Base-by-base conservation (phyloP, 2,888 invertebrate species). In the Cephalotes varians region DNA sequence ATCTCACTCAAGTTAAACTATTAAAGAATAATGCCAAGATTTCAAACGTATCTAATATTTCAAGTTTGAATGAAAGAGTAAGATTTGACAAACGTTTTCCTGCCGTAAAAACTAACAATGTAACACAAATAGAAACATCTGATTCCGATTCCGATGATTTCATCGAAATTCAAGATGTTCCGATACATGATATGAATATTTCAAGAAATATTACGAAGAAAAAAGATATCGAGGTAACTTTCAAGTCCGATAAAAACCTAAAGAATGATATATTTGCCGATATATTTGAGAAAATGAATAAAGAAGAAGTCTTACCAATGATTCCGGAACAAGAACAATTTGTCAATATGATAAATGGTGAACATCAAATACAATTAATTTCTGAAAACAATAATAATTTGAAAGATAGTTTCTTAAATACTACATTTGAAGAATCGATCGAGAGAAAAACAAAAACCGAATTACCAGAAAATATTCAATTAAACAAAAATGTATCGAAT, bases 181-280 rank as follows among this genome's bases (percentile, higher is more conserved):
- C 91, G 15, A 85, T 90, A 79, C 85, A 91, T 6, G 81, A 87
- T 28, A 40, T 69, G 2, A 49, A 44, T 28, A 31, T 21, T 28
- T 44, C 18, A 21, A 85, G 77, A 58, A 81, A 74, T 69, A 83
- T 25, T 51, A 7, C 21, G 40, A 86, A 87, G 3, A 90, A 87
- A 40, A 58, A 82, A 71, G 44, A 62, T 51, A 89, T 95, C 49
- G 93, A 95, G 93, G 95, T 95, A 87, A 91, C 94, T 18, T 93
- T 95, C n/a, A 93, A 94, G 81, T 90, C 93, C 44, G 90, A 91
- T 82, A 88, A 93, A 76, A 89, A 88, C 51, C 62, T 91, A 18
- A 92, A 95, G 12, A 96, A 97, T 91, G 97, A 97, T 94, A 95
- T 97, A 82, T 97, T 97, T 95, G 96, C 96, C n/a, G 97, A 97